Base-by-base conservation (phyloP, 2,113 vertebrate genomes). In the Accipiter cooperii region DNA sequence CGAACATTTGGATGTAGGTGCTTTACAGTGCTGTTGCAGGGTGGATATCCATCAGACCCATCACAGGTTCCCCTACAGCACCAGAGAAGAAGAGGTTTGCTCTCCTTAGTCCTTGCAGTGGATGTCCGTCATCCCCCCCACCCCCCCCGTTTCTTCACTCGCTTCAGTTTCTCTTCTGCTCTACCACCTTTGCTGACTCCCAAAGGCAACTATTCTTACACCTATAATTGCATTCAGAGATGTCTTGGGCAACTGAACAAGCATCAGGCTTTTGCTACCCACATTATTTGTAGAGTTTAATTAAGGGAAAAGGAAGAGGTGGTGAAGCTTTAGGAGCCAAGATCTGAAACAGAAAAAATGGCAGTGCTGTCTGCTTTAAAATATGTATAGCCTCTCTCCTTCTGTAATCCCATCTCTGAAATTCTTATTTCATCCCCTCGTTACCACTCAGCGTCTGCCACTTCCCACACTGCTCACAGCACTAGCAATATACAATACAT, bases 401-500 rank as follows among this genome's bases (percentile, higher is more conserved):
- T 51, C 94, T 83, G 61, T 7, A 87, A 61, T 87, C 40, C 26
- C 40, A 55, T 17, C 65, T 68, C 81, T 52, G 57, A 95, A 93
- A 95, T 73, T 64, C 57, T 76, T 91, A 24, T 34, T 91, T 87
- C 10, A 11, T 40, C 31, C 63, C 28, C 22, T 87, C 49, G 16
- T 55, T 47, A 82, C 20, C 74, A 83, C 64, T 82, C 44, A 40
- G 61, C 4, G 90, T 94, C 96, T 96, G 92, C 63, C 95, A 88
- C 93, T 88, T 94, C 96, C 95, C 85, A 96, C 93, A 58, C 42
- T 89, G 42, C 40, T 96, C 86, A 54, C 38, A 69, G 81, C 36
- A 54, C 57, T 24, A 71, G 55, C 33, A 64, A 55, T 28, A 66
- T 12, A 57, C 28, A 69, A 73, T 8, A 57, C 16, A 68, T 8